phyloP scores from a whole-genome alignment of 2,888 invertebrate genomes.

The Urechis unicinctus region DNA sequence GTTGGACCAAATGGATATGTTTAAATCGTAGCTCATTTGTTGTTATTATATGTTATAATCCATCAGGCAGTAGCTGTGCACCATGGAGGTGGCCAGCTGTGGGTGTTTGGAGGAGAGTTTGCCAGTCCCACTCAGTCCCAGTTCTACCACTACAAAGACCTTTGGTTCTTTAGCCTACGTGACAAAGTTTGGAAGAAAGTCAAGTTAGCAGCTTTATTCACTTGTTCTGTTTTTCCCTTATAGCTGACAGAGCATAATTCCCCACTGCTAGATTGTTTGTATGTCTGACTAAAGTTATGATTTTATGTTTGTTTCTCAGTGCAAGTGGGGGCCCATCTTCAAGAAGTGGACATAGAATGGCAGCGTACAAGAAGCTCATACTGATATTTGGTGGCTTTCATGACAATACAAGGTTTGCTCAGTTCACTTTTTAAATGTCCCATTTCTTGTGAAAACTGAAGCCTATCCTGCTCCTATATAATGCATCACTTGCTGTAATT shows the following conservation, averaged over 20 bases:
- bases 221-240: background rate
- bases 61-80: slow-evolving; percentile 64
- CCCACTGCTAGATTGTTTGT: no score
- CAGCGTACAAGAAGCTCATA: slow-evolving; percentile 68
- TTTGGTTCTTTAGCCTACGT: slow-evolving; percentile 75
- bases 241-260: no score
- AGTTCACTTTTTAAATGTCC: background rate
- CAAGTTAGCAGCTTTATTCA: slow-evolving; percentile 48
- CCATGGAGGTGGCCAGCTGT: slow-evolving; percentile 68
- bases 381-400: slow-evolving; percentile 87
- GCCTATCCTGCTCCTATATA: no score
- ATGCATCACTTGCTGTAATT: background rate
- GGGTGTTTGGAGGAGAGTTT: slow-evolving; percentile 87
- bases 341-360: slow-evolving; percentile 84
- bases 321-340: slow-evolving; percentile 73
- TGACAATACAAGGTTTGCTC: slow-evolving; percentile 61
- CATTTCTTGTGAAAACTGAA: background rate
- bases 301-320: slow-evolving; percentile 43
- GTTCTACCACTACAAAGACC: slow-evolving; percentile 85
- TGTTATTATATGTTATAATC: background rate
- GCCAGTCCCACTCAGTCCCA: slow-evolving; percentile 83
- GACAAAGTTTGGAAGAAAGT: slow-evolving; percentile 74
- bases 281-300: no score
- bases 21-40: no score
- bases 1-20: no score